These are phyloP conservation scores for Pachyuromys duprasi DNA, from an alignment of 2,797 vertebrate genomes.

Conservation along the genomic window DNA sequence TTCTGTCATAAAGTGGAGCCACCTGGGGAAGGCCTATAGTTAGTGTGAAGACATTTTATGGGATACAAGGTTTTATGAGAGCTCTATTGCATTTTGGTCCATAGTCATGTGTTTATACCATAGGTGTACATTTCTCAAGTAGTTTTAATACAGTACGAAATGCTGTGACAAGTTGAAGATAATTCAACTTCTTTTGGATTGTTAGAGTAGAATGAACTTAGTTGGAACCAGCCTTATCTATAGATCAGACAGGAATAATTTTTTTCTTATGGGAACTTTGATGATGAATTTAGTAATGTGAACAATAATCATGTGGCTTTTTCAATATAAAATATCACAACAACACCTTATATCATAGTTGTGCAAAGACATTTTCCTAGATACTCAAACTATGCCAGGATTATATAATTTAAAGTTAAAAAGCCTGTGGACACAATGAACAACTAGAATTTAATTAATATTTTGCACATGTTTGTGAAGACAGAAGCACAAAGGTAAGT, in stretches of 20 bases:
- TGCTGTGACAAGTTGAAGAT: slow-evolving; percentile 17
- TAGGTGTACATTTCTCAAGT: background rate
- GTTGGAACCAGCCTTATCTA: slow-evolving; percentile 64
- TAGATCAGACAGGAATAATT: slow-evolving; percentile 48
- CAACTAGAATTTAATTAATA: background rate
- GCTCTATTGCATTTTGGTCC: slow-evolving; percentile 55
- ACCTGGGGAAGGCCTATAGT: slow-evolving; percentile 9
- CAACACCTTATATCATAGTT: slow-evolving; percentile 50
- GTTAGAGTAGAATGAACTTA: slow-evolving; percentile 39
- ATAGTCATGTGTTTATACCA: slow-evolving; percentile 53
- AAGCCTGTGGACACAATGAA: background rate
- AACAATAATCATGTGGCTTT: slow-evolving; percentile 49
- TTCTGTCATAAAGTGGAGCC: slow-evolving; percentile 34
- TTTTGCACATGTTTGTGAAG: background rate
- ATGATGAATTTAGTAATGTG: slow-evolving; percentile 61
- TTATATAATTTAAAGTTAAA: slow-evolving; percentile 58
- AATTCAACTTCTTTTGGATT: slow-evolving; percentile 42
- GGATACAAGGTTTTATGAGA: background rate
- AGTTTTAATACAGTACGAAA: slow-evolving; percentile 57
- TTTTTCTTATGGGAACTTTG: slow-evolving; percentile 55
- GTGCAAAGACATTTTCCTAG: slow-evolving; percentile 18
- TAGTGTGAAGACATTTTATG: slow-evolving; percentile 26
- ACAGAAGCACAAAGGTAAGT: background rate
- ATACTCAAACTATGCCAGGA: slow-evolving; percentile 7
- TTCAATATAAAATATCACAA: slow-evolving; percentile 59